phyloP scores from a whole-genome alignment of 1,140 invertebrate genomes.

The Drosophila sp. region DNA sequence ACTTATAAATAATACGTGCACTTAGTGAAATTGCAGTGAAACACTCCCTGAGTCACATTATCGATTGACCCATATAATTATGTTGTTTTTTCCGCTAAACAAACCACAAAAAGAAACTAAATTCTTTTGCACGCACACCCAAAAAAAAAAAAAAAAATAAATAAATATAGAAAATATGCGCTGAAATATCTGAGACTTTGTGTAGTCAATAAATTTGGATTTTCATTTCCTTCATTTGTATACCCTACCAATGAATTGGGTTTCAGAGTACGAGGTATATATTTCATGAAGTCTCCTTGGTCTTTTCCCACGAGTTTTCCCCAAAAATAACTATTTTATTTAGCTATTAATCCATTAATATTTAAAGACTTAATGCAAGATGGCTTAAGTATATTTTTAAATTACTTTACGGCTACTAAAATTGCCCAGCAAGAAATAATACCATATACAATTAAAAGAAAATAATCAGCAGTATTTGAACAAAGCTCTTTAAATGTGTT shows the following conservation, averaged over 20 bases:
- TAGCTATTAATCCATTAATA: too few species aligned
- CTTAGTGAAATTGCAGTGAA: constrained; percentile 17
- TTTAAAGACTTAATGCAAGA: too few species aligned
- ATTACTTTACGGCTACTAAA: too few species aligned
- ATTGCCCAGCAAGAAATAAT: too few species aligned
- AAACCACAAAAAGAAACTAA: constrained; percentile 20
- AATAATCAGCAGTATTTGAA: too few species aligned
- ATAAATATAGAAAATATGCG: not conserved
- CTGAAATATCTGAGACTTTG: constrained; percentile 16
- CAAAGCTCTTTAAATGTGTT: too few species aligned
- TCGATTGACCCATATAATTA: constrained; percentile 43
- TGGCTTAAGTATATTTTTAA: too few species aligned
- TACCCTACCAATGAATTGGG: not conserved
- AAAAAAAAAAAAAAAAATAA: constrained; percentile 11
- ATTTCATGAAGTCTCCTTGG: too few species aligned
- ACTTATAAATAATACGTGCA: constrained; percentile 6
- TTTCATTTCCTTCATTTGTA: constrained; percentile 19
- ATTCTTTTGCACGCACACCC: constrained; percentile 41
- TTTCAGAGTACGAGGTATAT: not conserved
- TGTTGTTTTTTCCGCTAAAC: constrained; percentile 4
- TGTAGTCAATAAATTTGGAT: constrained; percentile 42
- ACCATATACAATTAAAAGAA: too few species aligned
- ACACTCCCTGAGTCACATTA: constrained; percentile 10
- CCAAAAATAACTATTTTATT: too few species aligned
- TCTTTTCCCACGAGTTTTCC: too few species aligned